phyloP scores from a whole-genome alignment of 1,140 invertebrate species.

The Andrena cerasifolii region DNA sequence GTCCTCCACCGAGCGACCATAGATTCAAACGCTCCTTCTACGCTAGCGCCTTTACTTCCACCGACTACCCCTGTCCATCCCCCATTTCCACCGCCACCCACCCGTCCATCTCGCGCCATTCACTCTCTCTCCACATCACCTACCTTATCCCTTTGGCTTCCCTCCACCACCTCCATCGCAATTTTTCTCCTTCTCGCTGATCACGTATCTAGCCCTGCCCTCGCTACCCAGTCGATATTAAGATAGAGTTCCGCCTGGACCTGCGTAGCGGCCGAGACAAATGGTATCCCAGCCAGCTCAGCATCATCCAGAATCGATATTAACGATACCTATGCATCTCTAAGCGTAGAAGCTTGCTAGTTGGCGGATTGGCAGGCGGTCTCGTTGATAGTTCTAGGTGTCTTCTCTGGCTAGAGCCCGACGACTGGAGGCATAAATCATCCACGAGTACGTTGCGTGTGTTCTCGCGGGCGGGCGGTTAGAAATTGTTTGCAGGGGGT shows the following conservation, averaged over 20 bases:
- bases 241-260: conserved; percentile 64
- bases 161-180: conserved; percentile 31
- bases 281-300: neutral
- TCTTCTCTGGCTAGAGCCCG: too few species aligned
- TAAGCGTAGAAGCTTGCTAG: too few species aligned
- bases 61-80: conserved; percentile 57
- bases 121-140: conserved; percentile 54
- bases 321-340: too few species aligned
- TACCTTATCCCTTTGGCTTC: conserved; percentile 18
- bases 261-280: neutral
- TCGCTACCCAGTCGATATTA: conserved; percentile 56
- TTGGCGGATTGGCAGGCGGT: too few species aligned
- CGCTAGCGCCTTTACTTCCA: conserved; percentile 78
- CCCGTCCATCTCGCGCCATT: conserved; percentile 20
- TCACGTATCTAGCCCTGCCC: conserved; percentile 44
- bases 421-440: too few species aligned
- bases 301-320: neutral
- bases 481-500: neutral
- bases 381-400: too few species aligned
- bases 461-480: too few species aligned
- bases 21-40: conserved; percentile 83
- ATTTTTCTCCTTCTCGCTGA: conserved; percentile 37
- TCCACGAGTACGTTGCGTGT: too few species aligned
- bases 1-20: conserved; percentile 77
- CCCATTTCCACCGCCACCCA: conserved; percentile 28